These are phyloP conservation scores for Nebria salina DNA, from an alignment of 2,888 invertebrate genomes.

Conservation along the genomic window DNA sequence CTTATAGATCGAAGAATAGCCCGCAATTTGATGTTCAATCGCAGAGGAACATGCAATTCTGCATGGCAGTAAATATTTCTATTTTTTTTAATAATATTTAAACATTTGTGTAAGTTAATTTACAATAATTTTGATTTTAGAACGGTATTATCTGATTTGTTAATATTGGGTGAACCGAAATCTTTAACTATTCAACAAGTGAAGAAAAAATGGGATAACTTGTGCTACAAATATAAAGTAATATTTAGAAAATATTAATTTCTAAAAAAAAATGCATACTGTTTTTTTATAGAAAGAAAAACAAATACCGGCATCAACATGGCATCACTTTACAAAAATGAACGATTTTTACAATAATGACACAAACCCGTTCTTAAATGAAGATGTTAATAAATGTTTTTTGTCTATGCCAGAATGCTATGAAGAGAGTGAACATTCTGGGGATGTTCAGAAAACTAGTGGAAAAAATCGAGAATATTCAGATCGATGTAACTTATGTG, in stretches of 20 bases:
- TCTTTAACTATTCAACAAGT: constrained; percentile 24
- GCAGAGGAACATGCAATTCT: constrained; percentile 22
- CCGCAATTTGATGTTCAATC: constrained; percentile 23
- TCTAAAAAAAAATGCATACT: neutral
- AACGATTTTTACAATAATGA: constrained; percentile 25
- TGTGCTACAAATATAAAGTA: constrained; percentile 35
- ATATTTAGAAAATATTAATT: neutral
- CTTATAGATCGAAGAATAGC: constrained; percentile 39
- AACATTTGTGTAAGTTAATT: neutral
- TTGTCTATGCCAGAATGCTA: neutral
- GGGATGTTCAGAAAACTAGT: neutral
- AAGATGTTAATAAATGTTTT: neutral
- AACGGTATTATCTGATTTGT: constrained; percentile 21
- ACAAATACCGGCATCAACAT: neutral
- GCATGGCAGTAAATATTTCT: constrained; percentile 32
- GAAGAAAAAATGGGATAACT: constrained; percentile 42
- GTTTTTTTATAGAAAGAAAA: neutral
- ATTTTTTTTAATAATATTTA: neutral
- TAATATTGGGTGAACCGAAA: constrained; percentile 14
- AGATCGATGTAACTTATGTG: constrained; percentile 24
- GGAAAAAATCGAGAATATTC: neutral
- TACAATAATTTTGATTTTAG: constrained; percentile 5
- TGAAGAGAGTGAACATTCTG: neutral
- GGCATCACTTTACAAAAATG: constrained; percentile 30
- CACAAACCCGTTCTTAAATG: neutral